Conservation (phyloP, 2,888 invertebrate genomes). For the Lumbricus terrestris region DNA sequence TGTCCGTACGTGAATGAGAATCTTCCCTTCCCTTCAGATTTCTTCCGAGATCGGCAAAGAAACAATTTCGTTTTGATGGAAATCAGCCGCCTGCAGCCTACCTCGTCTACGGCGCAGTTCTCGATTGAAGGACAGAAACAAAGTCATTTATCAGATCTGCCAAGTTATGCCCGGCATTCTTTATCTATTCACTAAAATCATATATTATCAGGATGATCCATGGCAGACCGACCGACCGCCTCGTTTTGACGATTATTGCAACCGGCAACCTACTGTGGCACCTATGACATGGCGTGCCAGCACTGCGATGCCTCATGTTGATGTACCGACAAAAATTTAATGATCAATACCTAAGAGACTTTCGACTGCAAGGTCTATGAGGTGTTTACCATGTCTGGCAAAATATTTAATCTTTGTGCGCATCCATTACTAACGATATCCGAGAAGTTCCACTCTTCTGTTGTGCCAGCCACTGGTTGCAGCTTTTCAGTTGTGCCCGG, state of each 20-base stretch:
- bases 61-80: neutral
- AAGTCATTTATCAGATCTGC: neutral
- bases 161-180: neutral
- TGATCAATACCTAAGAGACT: neutral
- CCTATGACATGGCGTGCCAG: neutral
- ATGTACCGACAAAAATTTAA: neutral
- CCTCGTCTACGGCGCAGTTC: neutral
- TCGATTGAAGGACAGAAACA: neutral
- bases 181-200: neutral
- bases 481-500: neutral
- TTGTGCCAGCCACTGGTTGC: neutral
- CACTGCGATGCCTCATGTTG: neutral
- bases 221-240: neutral
- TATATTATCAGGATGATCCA: conserved; percentile 3
- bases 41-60: neutral
- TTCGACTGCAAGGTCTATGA: neutral
- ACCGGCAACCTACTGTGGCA: neutral
- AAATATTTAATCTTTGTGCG: neutral
- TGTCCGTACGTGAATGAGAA: neutral
- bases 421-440: conserved; percentile 3
- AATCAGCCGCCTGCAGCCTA: neutral
- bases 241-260: neutral
- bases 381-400: neutral
- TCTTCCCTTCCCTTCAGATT: neutral
- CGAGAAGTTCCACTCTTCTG: neutral